Evolutionary conservation across 2,113 vertebrate species (phyloP).

Genomic region (Neogale vison): DNA sequence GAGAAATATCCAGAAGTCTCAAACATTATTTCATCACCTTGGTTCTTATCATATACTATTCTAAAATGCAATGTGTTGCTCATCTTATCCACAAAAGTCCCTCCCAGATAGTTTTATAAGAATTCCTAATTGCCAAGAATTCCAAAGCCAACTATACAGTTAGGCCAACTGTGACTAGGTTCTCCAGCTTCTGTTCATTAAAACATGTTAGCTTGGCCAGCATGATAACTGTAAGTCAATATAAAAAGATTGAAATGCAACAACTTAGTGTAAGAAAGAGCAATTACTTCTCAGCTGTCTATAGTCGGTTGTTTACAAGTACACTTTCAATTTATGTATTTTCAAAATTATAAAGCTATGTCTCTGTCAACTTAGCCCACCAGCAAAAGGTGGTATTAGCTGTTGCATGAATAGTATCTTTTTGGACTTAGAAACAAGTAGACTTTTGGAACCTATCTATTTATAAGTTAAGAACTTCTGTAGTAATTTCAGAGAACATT

Average conservation of each 20-base stretch:
- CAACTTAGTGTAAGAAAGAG: neutral
- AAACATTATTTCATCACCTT: constrained; percentile 41
- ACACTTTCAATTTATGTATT: neutral
- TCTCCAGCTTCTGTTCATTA: neutral
- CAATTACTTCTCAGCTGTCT: constrained; percentile 16
- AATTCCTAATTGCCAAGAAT: neutral
- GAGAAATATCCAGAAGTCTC: constrained; percentile 5
- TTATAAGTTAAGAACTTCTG: neutral
- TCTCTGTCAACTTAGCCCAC: neutral
- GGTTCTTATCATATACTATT: constrained; percentile 16
- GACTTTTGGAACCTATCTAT: neutral
- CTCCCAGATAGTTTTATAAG: constrained; percentile 23
- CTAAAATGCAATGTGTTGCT: neutral
- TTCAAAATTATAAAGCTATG: constrained; percentile 20
- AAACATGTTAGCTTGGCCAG: neutral
- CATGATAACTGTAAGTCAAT: neutral
- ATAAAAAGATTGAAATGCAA: constrained; percentile 18
- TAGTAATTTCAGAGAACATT: neutral
- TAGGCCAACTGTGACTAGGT: neutral
- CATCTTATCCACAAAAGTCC: constrained; percentile 17
- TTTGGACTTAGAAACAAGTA: neutral
- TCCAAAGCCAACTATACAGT: neutral
- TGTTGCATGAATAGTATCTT: neutral
- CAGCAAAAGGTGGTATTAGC: neutral
- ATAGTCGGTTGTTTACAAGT: constrained; percentile 28